Evolutionary conservation across 2,797 vertebrate genomes (phyloP), one percentile per base, ranked within the genome.

Genomic region (Aeoliscus strigatus): DNA sequence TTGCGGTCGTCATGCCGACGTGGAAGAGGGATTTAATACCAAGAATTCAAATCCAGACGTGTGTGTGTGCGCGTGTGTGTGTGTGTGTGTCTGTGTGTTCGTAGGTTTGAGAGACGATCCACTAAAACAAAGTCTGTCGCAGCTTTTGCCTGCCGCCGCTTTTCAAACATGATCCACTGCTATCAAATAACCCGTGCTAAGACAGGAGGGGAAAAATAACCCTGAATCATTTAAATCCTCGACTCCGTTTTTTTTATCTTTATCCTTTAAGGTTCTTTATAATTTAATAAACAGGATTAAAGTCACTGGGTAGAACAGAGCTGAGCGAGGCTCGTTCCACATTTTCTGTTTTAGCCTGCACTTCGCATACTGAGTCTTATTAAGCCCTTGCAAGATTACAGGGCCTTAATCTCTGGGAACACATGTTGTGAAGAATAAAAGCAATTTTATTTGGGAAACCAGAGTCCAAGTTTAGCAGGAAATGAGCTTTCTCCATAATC

Each of bases 401-500:
- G 88, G 81, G 63, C 86, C 79, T 88, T 92, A 93, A 93, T 92
- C 91, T 90, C 84, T 44, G 66, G 23, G 83, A 92, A 90, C 91
- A 92, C 90, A 90, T 91, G 91, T 90, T 87, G 88, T 79, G 81
- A 87, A 89, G 90, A 92, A 92, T 89, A 90, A 93, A 93, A 92
- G 84, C 89, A 86, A 90, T 92, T 93, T 92, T 90, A 86, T 88
- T 91, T 86, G 77, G 90, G 87, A 88, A 92, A 89, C 81, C 63
- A 66, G 81, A 85, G 87, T 89, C 89, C 84, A 74, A 76, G 85
- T 85, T 89, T 86, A 86, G 87, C 82, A 84, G 75, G 86, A 88
- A 91, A 92, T 88, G 70, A 84, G 86, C 85, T 90, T 85, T 87
- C 81, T 75, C 79, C 55, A 59, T 89, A 88, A 88, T 87, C 88